phyloP scores from a whole-genome alignment of 2,113 vertebrate genomes.

The Tachysurus vachellii region DNA sequence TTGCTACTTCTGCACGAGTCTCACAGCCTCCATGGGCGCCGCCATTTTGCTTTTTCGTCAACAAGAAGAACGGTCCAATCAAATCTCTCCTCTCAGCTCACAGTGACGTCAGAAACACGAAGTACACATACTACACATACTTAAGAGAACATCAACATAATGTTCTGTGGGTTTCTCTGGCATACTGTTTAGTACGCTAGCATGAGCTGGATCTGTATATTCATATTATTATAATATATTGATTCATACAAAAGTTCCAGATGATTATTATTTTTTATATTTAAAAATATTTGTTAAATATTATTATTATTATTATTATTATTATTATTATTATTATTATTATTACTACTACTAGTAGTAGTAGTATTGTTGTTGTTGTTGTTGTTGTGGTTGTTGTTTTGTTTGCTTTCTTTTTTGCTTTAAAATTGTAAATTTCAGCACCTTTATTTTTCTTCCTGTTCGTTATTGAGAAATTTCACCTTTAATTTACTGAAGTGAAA shows the following conservation, averaged over 20 bases:
- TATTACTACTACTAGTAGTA: neutral
- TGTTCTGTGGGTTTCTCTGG: neutral
- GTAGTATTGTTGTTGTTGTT: neutral
- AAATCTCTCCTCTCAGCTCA: neutral
- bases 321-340: neutral
- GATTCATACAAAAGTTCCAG: neutral
- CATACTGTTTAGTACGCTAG: neutral
- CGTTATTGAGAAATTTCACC: no score
- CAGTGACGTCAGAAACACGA: neutral
- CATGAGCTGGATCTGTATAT: neutral
- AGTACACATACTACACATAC: neutral
- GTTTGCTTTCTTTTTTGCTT: neutral
- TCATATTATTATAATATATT: neutral
- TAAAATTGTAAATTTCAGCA: neutral
- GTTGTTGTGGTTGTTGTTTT: neutral
- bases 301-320: no score
- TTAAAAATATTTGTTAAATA: no score
- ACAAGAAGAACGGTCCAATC: conserved; percentile 1
- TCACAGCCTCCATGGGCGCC: conserved; percentile 18
- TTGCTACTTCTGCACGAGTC: neutral
- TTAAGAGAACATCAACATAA: neutral
- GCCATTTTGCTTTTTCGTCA: conserved; percentile 33
- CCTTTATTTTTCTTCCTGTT: neutral
- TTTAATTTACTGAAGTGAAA: no score
- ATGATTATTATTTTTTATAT: no score